Base-by-base conservation (phyloP, 2,113 vertebrate species). In the Rhabdomys dilectus region DNA sequence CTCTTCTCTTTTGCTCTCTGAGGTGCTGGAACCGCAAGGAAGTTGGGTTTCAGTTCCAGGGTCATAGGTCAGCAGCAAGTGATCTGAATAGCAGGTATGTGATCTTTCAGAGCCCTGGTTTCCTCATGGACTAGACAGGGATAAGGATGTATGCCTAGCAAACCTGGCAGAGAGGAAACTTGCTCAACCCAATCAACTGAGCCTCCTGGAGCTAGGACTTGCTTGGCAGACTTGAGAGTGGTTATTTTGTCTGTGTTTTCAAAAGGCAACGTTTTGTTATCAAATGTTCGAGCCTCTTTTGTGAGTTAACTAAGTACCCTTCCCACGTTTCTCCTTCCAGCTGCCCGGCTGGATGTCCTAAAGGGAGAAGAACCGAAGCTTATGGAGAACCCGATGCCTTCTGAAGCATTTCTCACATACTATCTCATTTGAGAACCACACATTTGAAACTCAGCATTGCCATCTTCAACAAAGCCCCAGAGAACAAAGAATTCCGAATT, bases 401-500 rank as follows among this genome's bases (percentile, higher is more conserved):
- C 42, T 0, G 0, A 88, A 70, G 7, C 29, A 3, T 53, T 75
- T 88, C 70, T 53, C 5, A 8, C 17, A 31, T 6, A 29, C 56
- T 56, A 48, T 60, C n/a, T 94, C 19, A 6, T 70, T 62, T 56
- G 70, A 80, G 51, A 29, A 29, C 89, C 78, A 58, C 0, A 5
- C n/a, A 39, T 76, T 84, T 66, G 21, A 64, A 86, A 45, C 11
- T 87, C 60, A 81, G 29, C 80, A 3, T 62, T 78, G 12, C 56
- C 58, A 85, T n/a, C n/a, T 31, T 91, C 94, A 95, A 82, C 1
- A 84, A 51, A n/a, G 21, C 45, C 96, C 42, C 12, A 21, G 78
- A 53, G 92, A 96, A 53, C 29, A 3, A 75, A 77, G 21, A 82
- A 66, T 68, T 70, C 64, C 62, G 45, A 70, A 73, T 26, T 91